These are phyloP conservation scores for Tenthredo notha DNA, from an alignment of 2,888 invertebrate genomes.

Conservation along the genomic window DNA sequence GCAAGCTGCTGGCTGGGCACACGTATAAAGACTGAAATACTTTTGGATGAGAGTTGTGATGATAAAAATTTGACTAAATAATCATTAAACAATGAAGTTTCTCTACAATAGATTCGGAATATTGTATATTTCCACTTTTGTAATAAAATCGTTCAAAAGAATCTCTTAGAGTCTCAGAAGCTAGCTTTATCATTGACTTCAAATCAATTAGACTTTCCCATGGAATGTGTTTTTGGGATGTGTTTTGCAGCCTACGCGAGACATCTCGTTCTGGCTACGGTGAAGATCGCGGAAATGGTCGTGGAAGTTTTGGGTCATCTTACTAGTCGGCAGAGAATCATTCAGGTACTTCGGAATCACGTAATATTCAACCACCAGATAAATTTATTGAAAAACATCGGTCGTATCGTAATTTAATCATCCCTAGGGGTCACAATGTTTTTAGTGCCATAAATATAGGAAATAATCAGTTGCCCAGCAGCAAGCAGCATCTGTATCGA, in stretches of 20 bases:
- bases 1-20: conserved; percentile 36
- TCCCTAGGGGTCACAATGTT: not conserved
- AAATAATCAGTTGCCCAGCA: conserved; percentile 23
- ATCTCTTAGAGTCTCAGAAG: not conserved
- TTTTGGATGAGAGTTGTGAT: not conserved
- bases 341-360: conserved; percentile 24
- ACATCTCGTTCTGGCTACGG: conserved; percentile 38
- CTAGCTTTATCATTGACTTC: not conserved
- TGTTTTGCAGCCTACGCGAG: conserved; percentile 33
- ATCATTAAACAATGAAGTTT: not conserved
- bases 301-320: conserved; percentile 31
- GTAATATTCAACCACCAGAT: conserved; percentile 21
- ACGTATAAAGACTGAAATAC: not conserved
- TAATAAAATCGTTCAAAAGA: not conserved
- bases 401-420: not conserved
- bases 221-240: conserved; percentile 35
- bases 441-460: not conserved
- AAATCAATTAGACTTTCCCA: not conserved
- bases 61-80: not conserved
- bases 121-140: not conserved
- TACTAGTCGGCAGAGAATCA: conserved; percentile 31
- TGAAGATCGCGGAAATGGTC: conserved; percentile 8
- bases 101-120: not conserved
- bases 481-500: conserved; percentile 6
- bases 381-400: not conserved